Percentiles rank a stretch among this genome's conserved stretches.
phyloP scores from a whole-genome alignment of 1,140 invertebrate species.

The Oscheius sp. region DNA sequence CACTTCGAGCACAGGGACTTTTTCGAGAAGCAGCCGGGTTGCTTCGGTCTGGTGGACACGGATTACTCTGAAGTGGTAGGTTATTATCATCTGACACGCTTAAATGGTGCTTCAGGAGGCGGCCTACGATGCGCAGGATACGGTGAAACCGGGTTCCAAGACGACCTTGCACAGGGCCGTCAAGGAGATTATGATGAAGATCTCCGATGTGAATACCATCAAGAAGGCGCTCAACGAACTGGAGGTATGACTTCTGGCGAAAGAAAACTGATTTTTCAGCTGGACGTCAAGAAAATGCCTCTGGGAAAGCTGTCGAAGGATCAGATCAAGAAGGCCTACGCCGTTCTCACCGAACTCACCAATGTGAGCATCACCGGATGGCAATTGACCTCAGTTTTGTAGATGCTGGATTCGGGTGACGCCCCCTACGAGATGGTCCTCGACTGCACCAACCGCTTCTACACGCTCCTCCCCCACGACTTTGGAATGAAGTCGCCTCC shows the following conservation, averaged over 20 bases:
- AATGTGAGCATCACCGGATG: conserved; percentile 94
- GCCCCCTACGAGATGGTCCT: conserved; percentile 77
- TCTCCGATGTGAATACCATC: conserved; percentile 40
- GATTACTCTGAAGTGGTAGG: conserved; percentile 64
- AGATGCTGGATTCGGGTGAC: conserved; percentile 79
- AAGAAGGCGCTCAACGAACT: conserved; percentile 66
- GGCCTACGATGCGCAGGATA: neutral
- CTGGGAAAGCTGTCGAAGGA: conserved; percentile 87
- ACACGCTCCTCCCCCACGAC: conserved; percentile 88
- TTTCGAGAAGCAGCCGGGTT: conserved; percentile 77
- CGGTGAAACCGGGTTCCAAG: conserved; percentile 28
- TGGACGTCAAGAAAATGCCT: conserved; percentile 95
- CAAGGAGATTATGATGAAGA: conserved; percentile 7
- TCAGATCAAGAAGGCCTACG: conserved; percentile 82
- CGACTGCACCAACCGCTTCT: conserved; percentile 85
- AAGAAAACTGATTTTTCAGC: too few relatives aligned
- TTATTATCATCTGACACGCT: neutral
- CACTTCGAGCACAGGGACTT: conserved; percentile 70
- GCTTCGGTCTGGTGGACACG: conserved; percentile 82
- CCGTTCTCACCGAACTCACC: conserved; percentile 82
- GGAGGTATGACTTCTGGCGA: too few relatives aligned
- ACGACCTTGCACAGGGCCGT: conserved; percentile 68
- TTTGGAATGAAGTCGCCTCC: conserved; percentile 80
- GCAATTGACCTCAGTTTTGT: conserved; percentile 84
- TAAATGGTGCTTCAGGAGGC: neutral